Base-by-base conservation (phyloP, 2,797 vertebrate species). In the Notamacropus eugenii region DNA sequence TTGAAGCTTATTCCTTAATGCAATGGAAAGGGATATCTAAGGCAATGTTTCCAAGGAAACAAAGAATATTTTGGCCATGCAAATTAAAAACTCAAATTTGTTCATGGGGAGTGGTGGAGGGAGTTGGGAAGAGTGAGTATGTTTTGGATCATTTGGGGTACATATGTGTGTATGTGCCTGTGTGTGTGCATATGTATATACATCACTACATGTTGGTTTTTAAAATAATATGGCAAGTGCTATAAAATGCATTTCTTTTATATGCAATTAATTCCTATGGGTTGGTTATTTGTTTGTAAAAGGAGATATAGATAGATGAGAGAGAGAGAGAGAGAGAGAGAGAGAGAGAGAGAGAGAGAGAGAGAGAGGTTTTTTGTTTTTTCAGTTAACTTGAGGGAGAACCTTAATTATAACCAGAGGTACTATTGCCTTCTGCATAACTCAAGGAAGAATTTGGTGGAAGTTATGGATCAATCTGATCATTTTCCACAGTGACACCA, bases 31-130 rank as follows among this genome's bases (percentile, higher is more conserved):
- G 95, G 93, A 97, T 95, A 95, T 97, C 96, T 97, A 96, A 97
- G 97, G 96, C 93, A 96, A 97, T 98, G 94, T 97, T 98, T 98
- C 98, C 98, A 95, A 94, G 98, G 98, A 97, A 98, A 98, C 97
- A 97, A 96, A 98, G 96, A 97, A 95, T 97, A 97, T 95, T 97
- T 98, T 98, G 98, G 98, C 98, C 99, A 98, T 99, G 98, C 98
- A 99, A 99, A 55, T 55, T 99, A 99, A 99, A 99, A 99, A 98
- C 98, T 98, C 97, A 97, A 97, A 96, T 98, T 98, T 98, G 97
- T 98, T 98, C 97, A 98, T 98, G 98, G 97, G 28, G 6, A 28
- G 57, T 0, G 57, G 57, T 1, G 10, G 96, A 55, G 46, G 58
- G 92, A 58, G 52, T 52, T 52, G 52, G 52, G 90, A 95, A 29